These are phyloP conservation scores for Bucorvus abyssinicus DNA, from an alignment of 2,797 vertebrate species.

Conservation along the genomic window DNA sequence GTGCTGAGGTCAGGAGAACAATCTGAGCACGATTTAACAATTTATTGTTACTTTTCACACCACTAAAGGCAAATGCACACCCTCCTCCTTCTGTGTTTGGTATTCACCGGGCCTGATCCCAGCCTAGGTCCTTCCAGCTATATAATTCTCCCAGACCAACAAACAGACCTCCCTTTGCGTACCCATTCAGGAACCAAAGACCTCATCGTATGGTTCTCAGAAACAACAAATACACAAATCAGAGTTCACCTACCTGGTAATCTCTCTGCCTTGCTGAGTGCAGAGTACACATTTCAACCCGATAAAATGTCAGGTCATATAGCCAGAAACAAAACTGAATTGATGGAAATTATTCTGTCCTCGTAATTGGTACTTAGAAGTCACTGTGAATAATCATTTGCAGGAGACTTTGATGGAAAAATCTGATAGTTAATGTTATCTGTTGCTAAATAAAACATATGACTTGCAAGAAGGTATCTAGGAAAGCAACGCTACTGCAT, in stretches of 20 bases:
- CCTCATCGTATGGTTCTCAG: background rate
- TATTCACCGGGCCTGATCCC: background rate
- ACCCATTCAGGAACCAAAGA: background rate
- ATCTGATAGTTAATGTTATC: background rate
- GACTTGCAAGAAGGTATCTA: background rate
- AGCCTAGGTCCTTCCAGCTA: background rate
- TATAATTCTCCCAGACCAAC: background rate
- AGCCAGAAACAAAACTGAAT: conserved; percentile 10
- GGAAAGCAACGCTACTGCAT: background rate
- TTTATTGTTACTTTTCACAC: background rate
- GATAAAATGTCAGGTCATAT: background rate
- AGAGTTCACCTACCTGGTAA: background rate
- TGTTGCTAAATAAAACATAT: background rate
- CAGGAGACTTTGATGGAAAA: background rate
- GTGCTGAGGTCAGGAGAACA: background rate
- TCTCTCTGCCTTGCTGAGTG: background rate
- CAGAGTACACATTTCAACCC: background rate
- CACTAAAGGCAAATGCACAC: background rate
- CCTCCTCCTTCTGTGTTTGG: background rate
- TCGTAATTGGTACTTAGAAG: background rate
- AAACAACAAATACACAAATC: background rate
- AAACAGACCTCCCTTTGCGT: background rate
- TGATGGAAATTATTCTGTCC: background rate
- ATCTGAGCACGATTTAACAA: background rate
- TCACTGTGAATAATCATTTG: background rate